Percentiles rank a stretch among this genome's conserved stretches.
Evolutionary conservation across 2,888 invertebrate species (phyloP).

Genomic region (Ophion obscuratus): DNA sequence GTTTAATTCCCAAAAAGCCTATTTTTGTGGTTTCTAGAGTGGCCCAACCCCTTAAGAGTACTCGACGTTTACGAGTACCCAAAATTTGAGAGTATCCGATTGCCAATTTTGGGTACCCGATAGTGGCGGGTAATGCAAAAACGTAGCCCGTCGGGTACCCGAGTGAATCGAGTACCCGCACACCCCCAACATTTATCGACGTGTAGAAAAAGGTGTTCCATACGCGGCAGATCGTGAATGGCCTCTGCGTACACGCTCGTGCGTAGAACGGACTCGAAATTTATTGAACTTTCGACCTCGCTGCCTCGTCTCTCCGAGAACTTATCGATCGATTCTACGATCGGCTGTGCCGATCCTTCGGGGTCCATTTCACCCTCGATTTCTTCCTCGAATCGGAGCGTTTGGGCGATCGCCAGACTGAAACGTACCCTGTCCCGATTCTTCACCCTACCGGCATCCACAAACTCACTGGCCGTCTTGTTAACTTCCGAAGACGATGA

Average conservation of each 20-base stretch:
- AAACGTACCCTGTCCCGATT: conserved; percentile 47
- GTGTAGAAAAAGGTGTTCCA: neutral
- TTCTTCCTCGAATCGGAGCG: conserved; percentile 23
- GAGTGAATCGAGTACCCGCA: too few relatives aligned
- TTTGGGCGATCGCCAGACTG: conserved; percentile 41
- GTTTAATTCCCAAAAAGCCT: too few relatives aligned
- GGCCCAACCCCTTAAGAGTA: too few relatives aligned
- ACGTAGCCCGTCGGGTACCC: too few relatives aligned
- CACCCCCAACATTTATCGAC: too few relatives aligned
- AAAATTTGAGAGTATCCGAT: too few relatives aligned
- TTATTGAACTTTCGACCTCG: neutral
- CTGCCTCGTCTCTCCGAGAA: conserved; percentile 12
- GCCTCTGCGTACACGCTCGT: conserved; percentile 60
- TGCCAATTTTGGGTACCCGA: too few relatives aligned
- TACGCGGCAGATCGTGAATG: conserved; percentile 59
- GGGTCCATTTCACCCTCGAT: conserved; percentile 33
- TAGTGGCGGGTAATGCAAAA: too few relatives aligned
- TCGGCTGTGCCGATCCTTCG: conserved; percentile 32
- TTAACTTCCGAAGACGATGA: neutral
- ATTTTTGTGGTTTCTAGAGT: too few relatives aligned
- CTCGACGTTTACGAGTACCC: too few relatives aligned
- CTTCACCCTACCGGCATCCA: conserved; percentile 32
- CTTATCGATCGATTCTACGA: conserved; percentile 5
- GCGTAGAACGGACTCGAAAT: conserved; percentile 51
- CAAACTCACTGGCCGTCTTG: conserved; percentile 62